These are phyloP conservation scores for Herminia tarsipennalis DNA, from an alignment of 2,888 invertebrate species.

Conservation along the genomic window DNA sequence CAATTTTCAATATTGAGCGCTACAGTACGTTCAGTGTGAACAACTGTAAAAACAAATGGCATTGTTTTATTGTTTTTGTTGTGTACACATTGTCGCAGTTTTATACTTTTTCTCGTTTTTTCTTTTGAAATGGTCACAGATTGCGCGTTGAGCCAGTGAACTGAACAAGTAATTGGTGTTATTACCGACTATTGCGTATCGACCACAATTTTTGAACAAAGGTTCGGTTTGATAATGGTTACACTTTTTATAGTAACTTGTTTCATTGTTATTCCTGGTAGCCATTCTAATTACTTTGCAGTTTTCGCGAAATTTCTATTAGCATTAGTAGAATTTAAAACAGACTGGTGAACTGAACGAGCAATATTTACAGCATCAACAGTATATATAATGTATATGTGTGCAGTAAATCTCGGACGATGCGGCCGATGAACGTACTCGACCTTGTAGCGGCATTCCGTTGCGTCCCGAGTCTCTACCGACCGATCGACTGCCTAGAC, in stretches of 20 bases:
- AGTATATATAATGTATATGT: too few species aligned
- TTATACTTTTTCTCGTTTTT: conserved; percentile 8
- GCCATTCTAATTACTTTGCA: too few species aligned
- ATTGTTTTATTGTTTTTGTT: conserved; percentile 26
- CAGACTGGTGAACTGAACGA: too few species aligned
- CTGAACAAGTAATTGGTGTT: too few species aligned
- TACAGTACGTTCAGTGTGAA: conserved; percentile 9
- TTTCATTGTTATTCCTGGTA: too few species aligned
- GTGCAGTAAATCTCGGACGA: conserved; percentile 55
- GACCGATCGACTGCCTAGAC: conserved; percentile 1
- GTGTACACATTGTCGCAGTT: conserved; percentile 4
- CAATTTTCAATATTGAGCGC: conserved; percentile 15
- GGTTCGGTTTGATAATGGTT: too few species aligned
- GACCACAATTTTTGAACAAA: too few species aligned
- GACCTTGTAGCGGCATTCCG: conserved; percentile 78
- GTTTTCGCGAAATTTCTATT: too few species aligned
- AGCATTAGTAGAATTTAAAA: too few species aligned
- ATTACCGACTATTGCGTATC: too few species aligned
- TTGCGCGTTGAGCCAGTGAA: conserved; percentile 1
- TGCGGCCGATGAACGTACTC: conserved; percentile 74
- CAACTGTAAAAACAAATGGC: conserved; percentile 28
- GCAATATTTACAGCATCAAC: too few species aligned
- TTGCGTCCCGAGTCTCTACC: conserved; percentile 31
- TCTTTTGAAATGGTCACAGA: conserved; percentile 2
- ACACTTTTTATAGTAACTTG: too few species aligned